These are phyloP conservation scores for Lota lota DNA, from an alignment of 2,113 vertebrate species.

Conservation along the genomic window DNA sequence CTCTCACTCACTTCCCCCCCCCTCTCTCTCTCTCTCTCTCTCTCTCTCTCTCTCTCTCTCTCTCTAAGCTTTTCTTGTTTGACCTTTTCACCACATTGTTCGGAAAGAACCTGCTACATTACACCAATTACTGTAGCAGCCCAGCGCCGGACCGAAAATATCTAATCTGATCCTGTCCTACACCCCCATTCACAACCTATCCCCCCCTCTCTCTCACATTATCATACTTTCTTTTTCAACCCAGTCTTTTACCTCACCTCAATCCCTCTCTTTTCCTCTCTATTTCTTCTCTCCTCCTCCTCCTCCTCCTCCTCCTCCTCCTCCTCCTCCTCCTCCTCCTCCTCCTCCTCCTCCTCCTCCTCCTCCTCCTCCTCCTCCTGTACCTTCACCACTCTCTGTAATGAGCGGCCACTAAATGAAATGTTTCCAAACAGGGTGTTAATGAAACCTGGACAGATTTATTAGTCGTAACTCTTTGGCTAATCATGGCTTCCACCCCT, in stretches of 20 bases:
- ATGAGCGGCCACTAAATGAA: slow-evolving; percentile 57
- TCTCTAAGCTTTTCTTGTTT: slow-evolving; percentile 14
- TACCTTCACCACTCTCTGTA: slow-evolving; percentile 50
- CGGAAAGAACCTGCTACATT: slow-evolving; percentile 33
- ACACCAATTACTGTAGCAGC: slow-evolving; percentile 39
- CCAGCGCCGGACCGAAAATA: not conserved
- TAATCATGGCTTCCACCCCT: slow-evolving; percentile 57
- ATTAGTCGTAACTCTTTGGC: slow-evolving; percentile 65
- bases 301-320: slow-evolving; percentile 7
- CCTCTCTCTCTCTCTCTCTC: slow-evolving; percentile 4
- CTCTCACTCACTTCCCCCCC: not conserved
- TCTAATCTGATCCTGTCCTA: not conserved
- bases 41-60: not conserved
- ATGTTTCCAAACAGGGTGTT: slow-evolving; percentile 67
- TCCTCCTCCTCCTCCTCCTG: slow-evolving; percentile 4
- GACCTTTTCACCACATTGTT: slow-evolving; percentile 52
- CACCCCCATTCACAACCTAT: not conserved
- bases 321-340: not conserved
- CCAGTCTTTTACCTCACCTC: not conserved
- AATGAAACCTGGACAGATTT: slow-evolving; percentile 72
- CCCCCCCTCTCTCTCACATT: not conserved
- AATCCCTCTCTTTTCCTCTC: not conserved
- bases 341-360: slow-evolving; percentile 5
- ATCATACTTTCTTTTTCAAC: not conserved
- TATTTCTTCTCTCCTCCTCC: not conserved